A percentile compares a stretch with the other conserved stretches of the same genome.
Evolutionary conservation across 2,888 invertebrate species (phyloP).

Genomic region (Drosophila nr. perissopoda): DNA sequence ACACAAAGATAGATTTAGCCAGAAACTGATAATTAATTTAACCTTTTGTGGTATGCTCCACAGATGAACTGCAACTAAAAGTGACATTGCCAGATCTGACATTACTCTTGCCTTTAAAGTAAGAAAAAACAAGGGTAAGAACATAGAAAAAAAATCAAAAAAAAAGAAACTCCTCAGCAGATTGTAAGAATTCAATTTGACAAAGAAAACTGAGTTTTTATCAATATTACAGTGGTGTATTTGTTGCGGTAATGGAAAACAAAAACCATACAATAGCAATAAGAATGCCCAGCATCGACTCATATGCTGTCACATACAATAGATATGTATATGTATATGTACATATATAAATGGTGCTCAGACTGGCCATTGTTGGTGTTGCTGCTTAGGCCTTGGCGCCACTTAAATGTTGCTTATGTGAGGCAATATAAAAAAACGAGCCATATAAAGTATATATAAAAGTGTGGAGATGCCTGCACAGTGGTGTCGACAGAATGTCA

Average conservation of each 20-base stretch:
- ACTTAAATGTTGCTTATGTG: constrained; percentile 74
- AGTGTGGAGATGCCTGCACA: constrained; percentile 35
- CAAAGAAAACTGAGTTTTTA: constrained; percentile 29
- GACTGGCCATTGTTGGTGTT: constrained; percentile 41
- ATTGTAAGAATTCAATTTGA: constrained; percentile 49
- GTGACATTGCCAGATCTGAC: constrained; percentile 16
- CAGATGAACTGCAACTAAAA: constrained; percentile 17
- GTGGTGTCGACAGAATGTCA: constrained; percentile 26
- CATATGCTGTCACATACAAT: constrained; percentile 2
- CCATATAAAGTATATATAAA: constrained; percentile 67
- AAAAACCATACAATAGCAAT: constrained; percentile 44
- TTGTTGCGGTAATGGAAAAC: constrained; percentile 42
- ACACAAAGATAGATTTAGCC: not conserved
- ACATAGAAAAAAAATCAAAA: not conserved
- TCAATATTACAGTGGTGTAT: constrained; percentile 20
- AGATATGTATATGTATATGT: not conserved
- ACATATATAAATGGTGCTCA: constrained; percentile 42
- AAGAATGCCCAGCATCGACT: constrained; percentile 34
- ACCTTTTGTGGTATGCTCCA: constrained; percentile 18
- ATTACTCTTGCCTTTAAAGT: constrained; percentile 42
- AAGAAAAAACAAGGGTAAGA: not conserved
- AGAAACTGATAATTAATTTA: constrained; percentile 66
- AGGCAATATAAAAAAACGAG: constrained; percentile 48
- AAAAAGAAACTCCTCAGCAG: not conserved
- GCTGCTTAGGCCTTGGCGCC: constrained; percentile 65